Percentiles rank a stretch among this genome's conserved stretches.
Evolutionary conservation across 2,797 vertebrate species (phyloP).

Genomic region (Argya squamiceps): DNA sequence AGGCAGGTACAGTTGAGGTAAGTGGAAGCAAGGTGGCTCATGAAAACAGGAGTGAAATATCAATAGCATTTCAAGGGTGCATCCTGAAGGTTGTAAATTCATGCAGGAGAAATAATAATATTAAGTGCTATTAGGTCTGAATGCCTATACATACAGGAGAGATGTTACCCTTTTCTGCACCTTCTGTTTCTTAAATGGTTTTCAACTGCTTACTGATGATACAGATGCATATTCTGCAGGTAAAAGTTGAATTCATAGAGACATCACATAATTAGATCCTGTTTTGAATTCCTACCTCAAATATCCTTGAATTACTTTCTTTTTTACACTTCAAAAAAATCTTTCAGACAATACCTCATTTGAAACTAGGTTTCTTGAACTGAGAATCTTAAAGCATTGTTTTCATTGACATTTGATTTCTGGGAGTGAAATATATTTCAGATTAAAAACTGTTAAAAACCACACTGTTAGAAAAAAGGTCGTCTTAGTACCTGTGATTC

Average conservation of each 20-base stretch:
- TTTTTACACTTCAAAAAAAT: not conserved
- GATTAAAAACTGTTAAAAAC: not conserved
- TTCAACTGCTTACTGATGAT: not conserved
- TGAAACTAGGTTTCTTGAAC: not conserved
- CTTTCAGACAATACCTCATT: not conserved
- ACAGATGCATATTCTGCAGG: not conserved
- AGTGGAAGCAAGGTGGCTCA: not conserved
- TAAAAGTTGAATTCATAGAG: not conserved
- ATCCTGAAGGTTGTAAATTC: not conserved
- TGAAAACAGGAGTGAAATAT: not conserved
- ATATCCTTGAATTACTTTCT: not conserved
- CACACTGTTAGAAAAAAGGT: not conserved
- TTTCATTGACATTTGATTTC: constrained; percentile 4
- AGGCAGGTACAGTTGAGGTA: not conserved
- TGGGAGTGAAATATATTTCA: not conserved
- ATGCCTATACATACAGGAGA: not conserved
- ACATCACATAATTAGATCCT: not conserved
- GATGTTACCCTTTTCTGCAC: not conserved
- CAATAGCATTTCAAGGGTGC: not conserved
- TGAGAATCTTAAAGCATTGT: constrained; percentile 2
- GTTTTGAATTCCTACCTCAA: not conserved
- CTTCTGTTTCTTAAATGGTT: not conserved
- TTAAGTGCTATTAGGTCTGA: not conserved
- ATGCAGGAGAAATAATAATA: not conserved
- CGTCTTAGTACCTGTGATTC: not conserved